These are phyloP conservation scores for Ceratina japonica DNA, from an alignment of 1,140 invertebrate species.

Conservation along the genomic window DNA sequence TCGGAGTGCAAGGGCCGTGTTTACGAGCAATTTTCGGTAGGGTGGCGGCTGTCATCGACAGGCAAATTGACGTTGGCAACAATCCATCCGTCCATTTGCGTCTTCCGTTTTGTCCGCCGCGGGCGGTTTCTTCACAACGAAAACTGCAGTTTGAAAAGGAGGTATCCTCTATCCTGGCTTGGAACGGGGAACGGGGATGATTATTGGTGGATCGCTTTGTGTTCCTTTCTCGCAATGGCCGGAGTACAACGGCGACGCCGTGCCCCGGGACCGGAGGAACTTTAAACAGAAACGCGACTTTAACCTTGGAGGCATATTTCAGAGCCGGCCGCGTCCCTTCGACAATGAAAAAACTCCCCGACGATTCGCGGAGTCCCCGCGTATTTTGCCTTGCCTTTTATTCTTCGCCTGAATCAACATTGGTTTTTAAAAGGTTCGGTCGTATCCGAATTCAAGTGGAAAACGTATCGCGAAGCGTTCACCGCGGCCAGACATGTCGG, in stretches of 20 bases:
- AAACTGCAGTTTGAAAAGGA: conserved; percentile 1
- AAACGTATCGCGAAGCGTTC: neutral
- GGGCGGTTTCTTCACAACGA: neutral
- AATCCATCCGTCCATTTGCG: neutral
- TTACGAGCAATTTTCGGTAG: conserved; percentile 3
- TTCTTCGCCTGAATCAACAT: neutral
- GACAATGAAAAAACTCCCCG: conserved; percentile 1
- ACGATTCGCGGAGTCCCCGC: neutral
- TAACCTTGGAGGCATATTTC: neutral
- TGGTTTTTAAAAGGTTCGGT: neutral
- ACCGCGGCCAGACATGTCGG: neutral
- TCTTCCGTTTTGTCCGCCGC: neutral
- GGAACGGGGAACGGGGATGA: neutral
- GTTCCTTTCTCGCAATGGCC: neutral
- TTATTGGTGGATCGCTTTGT: conserved; percentile 35
- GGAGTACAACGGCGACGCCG: neutral
- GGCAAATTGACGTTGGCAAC: conserved; percentile 10
- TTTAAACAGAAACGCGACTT: conserved; percentile 24
- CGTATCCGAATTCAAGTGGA: neutral
- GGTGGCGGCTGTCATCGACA: conserved; percentile 1
- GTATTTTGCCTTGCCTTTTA: neutral
- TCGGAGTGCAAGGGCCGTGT: neutral
- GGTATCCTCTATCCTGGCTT: conserved; percentile 2
- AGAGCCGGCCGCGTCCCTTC: neutral
- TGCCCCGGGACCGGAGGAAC: neutral